Evolutionary conservation across 2,113 vertebrate species (phyloP), one percentile per base, ranked within the genome.

Genomic region (Salvelinus fontinalis): DNA sequence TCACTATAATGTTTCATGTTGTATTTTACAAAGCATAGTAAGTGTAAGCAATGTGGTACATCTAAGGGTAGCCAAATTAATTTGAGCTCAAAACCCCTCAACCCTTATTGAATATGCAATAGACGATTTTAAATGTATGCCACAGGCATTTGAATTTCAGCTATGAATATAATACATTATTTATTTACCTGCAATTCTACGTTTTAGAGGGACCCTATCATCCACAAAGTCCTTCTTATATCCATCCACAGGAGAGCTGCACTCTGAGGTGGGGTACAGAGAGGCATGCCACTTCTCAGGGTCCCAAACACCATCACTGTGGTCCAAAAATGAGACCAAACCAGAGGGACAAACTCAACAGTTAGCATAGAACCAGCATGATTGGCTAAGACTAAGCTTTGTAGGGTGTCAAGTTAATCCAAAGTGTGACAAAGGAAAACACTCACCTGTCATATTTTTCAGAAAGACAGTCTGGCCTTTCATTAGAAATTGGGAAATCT

Each of bases 251-350:
- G 97, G 96, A 67, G 96, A 97, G 85, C 88, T 96, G 71, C 95
- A 92, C 75, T 95, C 98, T 75, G 97, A 99, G 59, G 85, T 92
- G 5, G 98, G 97, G 88, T 99, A 99, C 76, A 98, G 88, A 62
- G 98, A 99, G 1, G 97, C 96, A 84, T 98, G 97, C 98, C 98
- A 99, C 89, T 99, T 99, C 89, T 99, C 98, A 82, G 98, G 97
- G 83, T 98, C 98, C 98, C 98, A 99, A 72, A 99, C 95, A 2
- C 98, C 97, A 89, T 99, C 97, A 83, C 98, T 99, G 74, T 16
- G 2, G 81, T 13, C 48, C 31, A 54, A 34, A 68, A 14, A 12
- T 16, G 13, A 22, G 34, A 16, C 4, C 12, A 34, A 1, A 34
- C 27, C 59, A 51, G 3, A 22, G 24, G 65, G n/a, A 24, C 13